Conservation (phyloP, 2,797 vertebrate genomes). For the Ambastaia sidthimunki region DNA sequence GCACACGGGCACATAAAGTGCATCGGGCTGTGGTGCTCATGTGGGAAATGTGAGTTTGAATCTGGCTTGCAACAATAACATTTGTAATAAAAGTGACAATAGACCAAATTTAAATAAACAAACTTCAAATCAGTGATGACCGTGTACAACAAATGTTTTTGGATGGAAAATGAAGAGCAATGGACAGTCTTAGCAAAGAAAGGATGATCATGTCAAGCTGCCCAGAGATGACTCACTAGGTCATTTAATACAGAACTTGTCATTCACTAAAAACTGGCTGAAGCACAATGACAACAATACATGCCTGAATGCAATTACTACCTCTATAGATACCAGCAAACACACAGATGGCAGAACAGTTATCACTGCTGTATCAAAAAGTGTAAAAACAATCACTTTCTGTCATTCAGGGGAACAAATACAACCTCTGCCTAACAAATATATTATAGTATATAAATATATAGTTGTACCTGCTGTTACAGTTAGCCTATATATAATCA, state of each 20-base stretch:
- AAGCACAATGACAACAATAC: not conserved
- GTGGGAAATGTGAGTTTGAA: not conserved
- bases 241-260: constrained; percentile 36
- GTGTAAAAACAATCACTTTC: not conserved
- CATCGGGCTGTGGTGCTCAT: not conserved
- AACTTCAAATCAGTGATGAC: not conserved
- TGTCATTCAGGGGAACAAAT: no score
- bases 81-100: not conserved
- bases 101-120: not conserved
- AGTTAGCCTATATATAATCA: no score
- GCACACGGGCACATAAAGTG: no score
- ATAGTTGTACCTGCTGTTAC: no score
- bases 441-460: no score
- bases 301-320: not conserved
- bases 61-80: not conserved
- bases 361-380: not conserved
- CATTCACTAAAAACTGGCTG: constrained; percentile 28
- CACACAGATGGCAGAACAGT: not conserved
- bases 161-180: constrained; percentile 7
- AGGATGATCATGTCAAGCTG: constrained; percentile 29
- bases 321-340: not conserved
- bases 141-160: not conserved
- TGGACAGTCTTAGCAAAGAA: constrained; percentile 22
- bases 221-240: constrained; percentile 25
- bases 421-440: no score